Evolutionary conservation across 2,888 invertebrate genomes (phyloP), one percentile per base, ranked within the genome.

Genomic region (Sycophila texana): DNA sequence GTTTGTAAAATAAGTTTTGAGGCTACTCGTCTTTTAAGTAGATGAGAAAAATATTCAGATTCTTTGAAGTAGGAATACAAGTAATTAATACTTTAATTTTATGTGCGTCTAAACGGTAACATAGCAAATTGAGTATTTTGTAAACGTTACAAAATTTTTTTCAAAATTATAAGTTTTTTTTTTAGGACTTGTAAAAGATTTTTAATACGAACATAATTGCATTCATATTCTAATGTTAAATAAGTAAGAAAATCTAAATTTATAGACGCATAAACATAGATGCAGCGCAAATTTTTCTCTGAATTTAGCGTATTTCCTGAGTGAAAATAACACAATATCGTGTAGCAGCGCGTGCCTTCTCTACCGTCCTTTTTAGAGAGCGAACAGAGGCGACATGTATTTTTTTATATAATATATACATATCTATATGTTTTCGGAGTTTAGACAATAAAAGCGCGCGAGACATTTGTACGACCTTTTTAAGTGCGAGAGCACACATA

Each of bases 331-430:
- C 39, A 39, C 10, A 51, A 77, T 39, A 65, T 18, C 60, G 20
- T 47, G 51, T 73, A 68, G 63, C 65, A 73, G 71, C 74, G 77
- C 71, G 72, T 80, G 77, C 75, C 75, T 78, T 81, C 53, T 72
- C 67, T 73, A 79, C 72, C 75, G 79, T 75, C 80, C 80, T 4
- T 75, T 80, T 75, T 73, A 55, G 66, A 67, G 61, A 75, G 60
- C 57, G 57, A 66, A 53, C 55, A 72, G 65, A 74, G 66, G 77
- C 74, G 68, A 80, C 74, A 77, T 80, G 74, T 80, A 77, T 82
- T 82, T 80, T 39, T 82, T 82, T 79, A 82, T 80, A 81, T 67
- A 71, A 79, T 72, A 77, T 81, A 79, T 70, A 63, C 20, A 71
- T 57, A 75, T 60, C 65, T 71, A 72, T 60, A 77, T 67, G 71